Percentiles rank a stretch among this genome's conserved stretches.
phyloP scores from a whole-genome alignment of 2,888 invertebrate species.

The Nomada lathburiana region DNA sequence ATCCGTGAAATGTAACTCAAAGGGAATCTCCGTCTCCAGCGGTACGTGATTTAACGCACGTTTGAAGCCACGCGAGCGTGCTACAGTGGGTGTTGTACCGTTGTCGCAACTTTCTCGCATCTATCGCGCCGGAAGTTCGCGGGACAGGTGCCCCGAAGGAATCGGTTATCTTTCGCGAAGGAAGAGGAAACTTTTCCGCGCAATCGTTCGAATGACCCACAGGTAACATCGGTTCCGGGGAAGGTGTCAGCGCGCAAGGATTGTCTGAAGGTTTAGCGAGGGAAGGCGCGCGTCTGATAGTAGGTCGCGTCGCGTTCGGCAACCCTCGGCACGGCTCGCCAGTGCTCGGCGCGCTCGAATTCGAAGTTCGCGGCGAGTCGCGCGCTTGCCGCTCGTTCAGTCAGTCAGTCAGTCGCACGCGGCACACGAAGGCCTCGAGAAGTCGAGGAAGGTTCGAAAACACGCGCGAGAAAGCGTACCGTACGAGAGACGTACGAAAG shows the following conservation, averaged over 20 bases:
- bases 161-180: background rate
- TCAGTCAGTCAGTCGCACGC: conserved; percentile 70
- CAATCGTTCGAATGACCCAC: conserved; percentile 5
- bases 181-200: conserved; percentile 7
- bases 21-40: background rate
- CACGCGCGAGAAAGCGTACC: conserved; percentile 55
- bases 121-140: background rate
- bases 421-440: conserved; percentile 63
- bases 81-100: background rate
- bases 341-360: conserved; percentile 56
- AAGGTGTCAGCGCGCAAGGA: conserved; percentile 43
- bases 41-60: conserved; percentile 7
- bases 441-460: conserved; percentile 60
- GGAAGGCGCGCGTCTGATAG: conserved; percentile 65
- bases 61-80: conserved; percentile 11
- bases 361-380: conserved; percentile 64
- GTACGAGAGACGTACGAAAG: conserved; percentile 38
- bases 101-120: background rate
- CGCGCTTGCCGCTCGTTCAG: conserved; percentile 51
- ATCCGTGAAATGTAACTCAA: background rate
- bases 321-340: conserved; percentile 57
- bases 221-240: conserved; percentile 6
- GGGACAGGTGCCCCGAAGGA: background rate
- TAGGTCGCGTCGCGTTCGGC: conserved; percentile 71
- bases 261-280: conserved; percentile 32